These are phyloP conservation scores for Sebastes minor DNA, from an alignment of 2,797 vertebrate genomes.

Conservation along the genomic window DNA sequence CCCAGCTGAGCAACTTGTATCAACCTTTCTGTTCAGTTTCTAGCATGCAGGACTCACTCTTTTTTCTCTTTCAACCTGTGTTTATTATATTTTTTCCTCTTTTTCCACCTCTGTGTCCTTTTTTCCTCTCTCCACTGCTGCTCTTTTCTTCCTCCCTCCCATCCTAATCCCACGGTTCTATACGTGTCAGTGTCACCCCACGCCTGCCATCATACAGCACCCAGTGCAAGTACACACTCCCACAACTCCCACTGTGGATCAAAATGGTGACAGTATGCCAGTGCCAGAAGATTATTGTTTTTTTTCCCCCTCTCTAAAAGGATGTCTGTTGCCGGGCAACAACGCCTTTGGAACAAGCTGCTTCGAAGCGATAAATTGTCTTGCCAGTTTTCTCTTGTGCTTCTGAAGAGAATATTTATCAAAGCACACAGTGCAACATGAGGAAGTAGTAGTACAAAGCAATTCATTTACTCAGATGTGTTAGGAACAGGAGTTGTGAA, in stretches of 20 bases:
- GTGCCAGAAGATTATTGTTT: background rate
- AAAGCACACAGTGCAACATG: background rate
- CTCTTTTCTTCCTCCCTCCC: background rate
- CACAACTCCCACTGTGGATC: constrained; percentile 30
- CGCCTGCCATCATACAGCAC: background rate
- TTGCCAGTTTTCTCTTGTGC: constrained; percentile 7
- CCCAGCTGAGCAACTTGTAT: background rate
- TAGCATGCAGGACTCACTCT: background rate
- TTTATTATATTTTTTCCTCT: background rate
- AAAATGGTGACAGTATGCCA: constrained; percentile 24
- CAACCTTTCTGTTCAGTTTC: background rate
- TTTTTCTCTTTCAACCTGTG: background rate
- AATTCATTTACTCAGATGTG: background rate
- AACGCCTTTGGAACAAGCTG: constrained; percentile 11
- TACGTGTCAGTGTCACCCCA: constrained; percentile 3
- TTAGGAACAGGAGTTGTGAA: background rate
- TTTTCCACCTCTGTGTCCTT: background rate
- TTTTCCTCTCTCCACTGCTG: background rate
- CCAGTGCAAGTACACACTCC: constrained; percentile 11
- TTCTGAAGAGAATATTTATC: background rate
- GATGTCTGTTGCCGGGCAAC: constrained; percentile 53
- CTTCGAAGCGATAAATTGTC: background rate
- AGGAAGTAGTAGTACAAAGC: background rate
- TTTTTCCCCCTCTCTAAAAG: background rate
- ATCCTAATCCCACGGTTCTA: background rate